These are phyloP conservation scores for Plumapathes pennacea DNA, from an alignment of 92 coral and sea anemone species.

Conservation along the genomic window DNA sequence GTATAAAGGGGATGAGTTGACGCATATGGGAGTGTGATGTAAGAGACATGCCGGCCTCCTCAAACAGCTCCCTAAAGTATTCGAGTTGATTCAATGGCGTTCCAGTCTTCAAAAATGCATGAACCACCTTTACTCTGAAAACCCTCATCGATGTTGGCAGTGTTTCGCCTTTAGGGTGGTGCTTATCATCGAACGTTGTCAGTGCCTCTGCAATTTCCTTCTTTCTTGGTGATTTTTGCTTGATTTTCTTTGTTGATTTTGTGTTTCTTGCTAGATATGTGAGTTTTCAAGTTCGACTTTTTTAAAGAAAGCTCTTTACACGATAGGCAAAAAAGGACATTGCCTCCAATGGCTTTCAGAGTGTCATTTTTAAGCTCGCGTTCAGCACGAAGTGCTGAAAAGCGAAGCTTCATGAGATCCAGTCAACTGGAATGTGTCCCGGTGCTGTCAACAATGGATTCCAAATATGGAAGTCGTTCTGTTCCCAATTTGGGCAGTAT, in stretches of 20 bases:
- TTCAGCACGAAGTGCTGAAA: no score
- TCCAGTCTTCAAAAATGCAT: constrained; percentile 30
- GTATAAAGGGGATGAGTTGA: constrained; percentile 45
- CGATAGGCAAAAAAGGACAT: constrained; percentile 23
- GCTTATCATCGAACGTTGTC: constrained; percentile 11
- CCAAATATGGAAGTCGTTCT: no score
- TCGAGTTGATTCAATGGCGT: constrained; percentile 28
- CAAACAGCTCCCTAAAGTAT: constrained; percentile 29
- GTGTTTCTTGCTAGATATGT: constrained; percentile 33
- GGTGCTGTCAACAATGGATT: no score
- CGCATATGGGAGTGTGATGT: constrained; percentile 36
- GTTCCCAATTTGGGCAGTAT: no score
- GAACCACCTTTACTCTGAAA: constrained; percentile 32
- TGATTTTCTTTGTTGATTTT: constrained; percentile 23
- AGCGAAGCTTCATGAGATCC: no score
- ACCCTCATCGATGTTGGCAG: constrained; percentile 25
- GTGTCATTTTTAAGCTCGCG: no score
- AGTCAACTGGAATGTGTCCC: no score
- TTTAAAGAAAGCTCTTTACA: constrained; percentile 28
- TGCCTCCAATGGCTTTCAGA: no score
- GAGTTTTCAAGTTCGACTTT: constrained; percentile 12
- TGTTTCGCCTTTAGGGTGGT: constrained; percentile 51
- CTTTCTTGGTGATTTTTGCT: not conserved
- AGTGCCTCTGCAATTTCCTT: constrained; percentile 38
- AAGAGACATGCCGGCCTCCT: constrained; percentile 46